phyloP scores from a whole-genome alignment of 2,888 invertebrate genomes.

The Cephus runcator region DNA sequence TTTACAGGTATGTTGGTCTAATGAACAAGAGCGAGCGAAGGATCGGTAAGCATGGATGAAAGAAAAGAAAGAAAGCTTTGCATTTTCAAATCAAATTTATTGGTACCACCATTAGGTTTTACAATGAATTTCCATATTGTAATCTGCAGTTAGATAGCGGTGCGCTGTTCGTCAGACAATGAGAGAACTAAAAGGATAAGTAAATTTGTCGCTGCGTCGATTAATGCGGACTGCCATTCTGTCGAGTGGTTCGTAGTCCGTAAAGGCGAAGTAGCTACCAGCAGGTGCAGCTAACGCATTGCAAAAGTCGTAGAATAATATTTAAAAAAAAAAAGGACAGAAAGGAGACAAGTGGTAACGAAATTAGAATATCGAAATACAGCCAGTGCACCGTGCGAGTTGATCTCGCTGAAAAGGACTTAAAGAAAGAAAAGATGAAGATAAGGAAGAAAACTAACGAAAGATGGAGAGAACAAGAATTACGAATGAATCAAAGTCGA shows the following conservation, averaged over 20 bases:
- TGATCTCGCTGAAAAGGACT: slow-evolving; percentile 4
- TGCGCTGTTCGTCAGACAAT: slow-evolving; percentile 45
- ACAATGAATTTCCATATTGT: slow-evolving; percentile 53
- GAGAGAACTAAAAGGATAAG: slow-evolving; percentile 18
- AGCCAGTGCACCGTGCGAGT: not conserved
- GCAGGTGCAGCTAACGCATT: not conserved
- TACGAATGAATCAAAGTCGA: slow-evolving; percentile 10
- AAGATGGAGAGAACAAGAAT: slow-evolving; percentile 15
- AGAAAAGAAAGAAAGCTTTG: slow-evolving; percentile 3
- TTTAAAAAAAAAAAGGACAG: not conserved
- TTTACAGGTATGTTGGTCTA: not conserved
- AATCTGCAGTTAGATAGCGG: slow-evolving; percentile 54
- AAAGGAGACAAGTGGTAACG: not conserved
- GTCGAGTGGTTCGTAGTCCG: not conserved
- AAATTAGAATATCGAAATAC: not conserved
- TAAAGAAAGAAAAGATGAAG: slow-evolving; percentile 13
- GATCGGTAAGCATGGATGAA: not conserved
- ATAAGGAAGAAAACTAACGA: slow-evolving; percentile 23
- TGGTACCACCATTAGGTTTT: slow-evolving; percentile 51
- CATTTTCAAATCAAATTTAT: slow-evolving; percentile 57
- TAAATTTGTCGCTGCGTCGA: not conserved
- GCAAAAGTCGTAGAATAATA: not conserved
- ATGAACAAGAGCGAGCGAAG: not conserved
- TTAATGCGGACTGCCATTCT: not conserved
- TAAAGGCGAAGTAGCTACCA: not conserved